A percentile compares a stretch with the other conserved stretches of the same genome.
These are phyloP conservation scores for Chrysoperla carnea DNA, from an alignment of 1,140 invertebrate species.

Conservation along the genomic window DNA sequence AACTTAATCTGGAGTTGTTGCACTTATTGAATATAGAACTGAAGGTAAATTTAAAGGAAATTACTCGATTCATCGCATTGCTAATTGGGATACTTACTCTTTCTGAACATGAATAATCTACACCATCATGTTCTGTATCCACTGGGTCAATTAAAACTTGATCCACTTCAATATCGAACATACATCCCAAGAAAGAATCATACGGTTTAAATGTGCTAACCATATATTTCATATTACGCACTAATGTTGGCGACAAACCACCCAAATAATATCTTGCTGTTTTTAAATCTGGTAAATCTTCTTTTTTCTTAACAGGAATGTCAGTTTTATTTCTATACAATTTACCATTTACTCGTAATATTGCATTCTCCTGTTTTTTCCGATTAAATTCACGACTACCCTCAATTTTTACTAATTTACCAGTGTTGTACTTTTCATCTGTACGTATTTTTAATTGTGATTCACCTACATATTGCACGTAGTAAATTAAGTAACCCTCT, in stretches of 20 bases:
- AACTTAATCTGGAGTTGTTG: too few species aligned
- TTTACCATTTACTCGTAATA: background rate
- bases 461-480: slow-evolving; percentile 48
- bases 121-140: slow-evolving; percentile 47
- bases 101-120: slow-evolving; percentile 54
- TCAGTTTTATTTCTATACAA: slow-evolving; percentile 14
- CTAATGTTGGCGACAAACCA: slow-evolving; percentile 56
- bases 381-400: background rate
- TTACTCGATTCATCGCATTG: too few species aligned
- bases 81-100: slow-evolving; percentile 31
- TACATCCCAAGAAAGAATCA: slow-evolving; percentile 59
- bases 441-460: slow-evolving; percentile 45
- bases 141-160: slow-evolving; percentile 36
- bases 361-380: background rate
- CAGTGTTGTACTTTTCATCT: slow-evolving; percentile 16
- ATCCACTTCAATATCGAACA: slow-evolving; percentile 60
- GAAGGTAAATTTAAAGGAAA: too few species aligned
- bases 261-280: slow-evolving; percentile 55
- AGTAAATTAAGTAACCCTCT: slow-evolving; percentile 56
- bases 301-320: slow-evolving; percentile 18
- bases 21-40: too few species aligned
- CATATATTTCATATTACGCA: slow-evolving; percentile 11
- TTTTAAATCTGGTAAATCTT: slow-evolving; percentile 41
- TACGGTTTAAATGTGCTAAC: slow-evolving; percentile 24
- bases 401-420: background rate